Evolutionary conservation across 2,113 vertebrate genomes (phyloP).

Genomic region (Pteropus alecto): DNA sequence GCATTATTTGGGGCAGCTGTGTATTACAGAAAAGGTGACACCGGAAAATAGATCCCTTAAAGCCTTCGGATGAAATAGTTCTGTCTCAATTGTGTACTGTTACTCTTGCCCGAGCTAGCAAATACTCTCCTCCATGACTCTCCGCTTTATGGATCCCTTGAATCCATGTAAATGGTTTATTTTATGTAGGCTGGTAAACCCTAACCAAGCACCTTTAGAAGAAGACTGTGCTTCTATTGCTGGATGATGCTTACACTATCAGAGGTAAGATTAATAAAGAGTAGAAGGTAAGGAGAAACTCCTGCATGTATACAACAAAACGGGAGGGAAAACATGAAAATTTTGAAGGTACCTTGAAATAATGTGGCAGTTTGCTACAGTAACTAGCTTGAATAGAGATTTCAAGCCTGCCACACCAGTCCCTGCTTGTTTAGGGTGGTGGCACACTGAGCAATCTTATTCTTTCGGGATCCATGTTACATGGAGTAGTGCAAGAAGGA

Average conservation of each 20-base stretch:
- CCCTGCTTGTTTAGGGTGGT: not conserved
- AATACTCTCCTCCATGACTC: not conserved
- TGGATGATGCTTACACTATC: not conserved
- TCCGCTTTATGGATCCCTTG: slow-evolving; percentile 7
- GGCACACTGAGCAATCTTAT: rapidly evolving
- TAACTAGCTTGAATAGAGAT: not conserved
- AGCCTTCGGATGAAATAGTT: slow-evolving; percentile 45
- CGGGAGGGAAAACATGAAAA: not conserved
- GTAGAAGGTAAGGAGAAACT: not conserved
- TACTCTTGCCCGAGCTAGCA: not conserved
- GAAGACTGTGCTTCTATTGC: not conserved
- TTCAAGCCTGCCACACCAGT: not conserved
- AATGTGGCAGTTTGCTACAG: not conserved
- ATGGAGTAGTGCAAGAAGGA: not conserved
- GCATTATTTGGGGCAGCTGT: not conserved
- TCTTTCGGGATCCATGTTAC: not conserved
- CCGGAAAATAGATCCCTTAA: slow-evolving; percentile 28
- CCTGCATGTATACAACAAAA: not conserved
- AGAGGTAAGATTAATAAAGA: not conserved
- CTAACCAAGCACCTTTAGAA: not conserved
- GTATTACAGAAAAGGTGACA: not conserved
- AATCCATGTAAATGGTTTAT: slow-evolving; percentile 23
- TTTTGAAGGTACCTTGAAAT: not conserved
- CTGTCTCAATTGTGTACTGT: not conserved
- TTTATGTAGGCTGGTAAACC: not conserved